phyloP scores from a whole-genome alignment of 1,140 invertebrate species.

The Neotoxoptera formosana region DNA sequence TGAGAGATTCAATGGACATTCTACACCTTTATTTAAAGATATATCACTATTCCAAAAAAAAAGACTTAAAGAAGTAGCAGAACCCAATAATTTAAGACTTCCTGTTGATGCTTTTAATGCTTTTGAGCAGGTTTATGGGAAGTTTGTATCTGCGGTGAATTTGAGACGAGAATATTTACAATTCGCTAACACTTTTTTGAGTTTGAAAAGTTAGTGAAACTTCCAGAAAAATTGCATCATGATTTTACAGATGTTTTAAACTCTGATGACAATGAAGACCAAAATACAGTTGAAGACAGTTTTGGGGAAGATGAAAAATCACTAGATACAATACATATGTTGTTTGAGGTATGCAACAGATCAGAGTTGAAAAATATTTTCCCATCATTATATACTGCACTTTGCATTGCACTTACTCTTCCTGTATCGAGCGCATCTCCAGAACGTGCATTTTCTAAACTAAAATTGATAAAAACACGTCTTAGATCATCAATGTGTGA shows the following conservation, averaged over 20 bases:
- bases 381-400: not conserved
- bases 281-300: not conserved
- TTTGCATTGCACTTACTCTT: not conserved
- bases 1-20: not conserved
- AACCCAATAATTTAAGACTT: not conserved
- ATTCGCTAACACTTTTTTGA: not conserved
- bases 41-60: not conserved
- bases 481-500: not conserved
- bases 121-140: not conserved
- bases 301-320: not conserved
- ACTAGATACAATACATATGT: not conserved
- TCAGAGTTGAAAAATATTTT: not conserved
- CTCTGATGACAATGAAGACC: not conserved
- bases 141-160: not conserved
- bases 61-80: not conserved
- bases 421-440: not conserved
- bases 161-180: conserved; percentile 1
- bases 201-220: not conserved
- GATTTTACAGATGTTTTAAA: not conserved
- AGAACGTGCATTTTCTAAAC: not conserved
- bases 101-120: not conserved
- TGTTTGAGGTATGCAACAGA: not conserved
- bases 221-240: not conserved
- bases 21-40: not conserved
- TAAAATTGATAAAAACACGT: not conserved